These are phyloP conservation scores for Sesia apiformis DNA, from an alignment of 2,888 invertebrate species.

Conservation along the genomic window DNA sequence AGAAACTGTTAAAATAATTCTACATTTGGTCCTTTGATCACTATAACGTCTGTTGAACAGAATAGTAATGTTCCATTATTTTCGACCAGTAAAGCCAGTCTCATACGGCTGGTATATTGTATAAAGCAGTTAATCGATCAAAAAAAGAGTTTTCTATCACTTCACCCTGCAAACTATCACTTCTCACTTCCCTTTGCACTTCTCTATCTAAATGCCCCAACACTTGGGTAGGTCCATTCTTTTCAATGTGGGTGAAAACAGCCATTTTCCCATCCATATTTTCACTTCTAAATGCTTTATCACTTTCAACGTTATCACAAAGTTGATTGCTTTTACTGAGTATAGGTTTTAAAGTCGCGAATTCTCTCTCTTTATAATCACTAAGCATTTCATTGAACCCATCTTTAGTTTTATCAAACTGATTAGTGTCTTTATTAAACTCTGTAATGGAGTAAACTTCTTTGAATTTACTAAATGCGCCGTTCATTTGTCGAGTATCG, in stretches of 20 bases:
- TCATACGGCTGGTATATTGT: conserved; percentile 52
- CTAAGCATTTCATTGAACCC: conserved; percentile 11
- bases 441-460: conserved; percentile 25
- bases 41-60: no score
- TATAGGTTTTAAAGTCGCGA: conserved; percentile 26
- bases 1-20: no score
- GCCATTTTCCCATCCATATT: conserved; percentile 56
- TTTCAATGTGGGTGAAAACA: conserved; percentile 44
- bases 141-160: conserved; percentile 44
- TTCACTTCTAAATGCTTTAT: conserved; percentile 22
- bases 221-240: conserved; percentile 27
- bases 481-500: conserved; percentile 21
- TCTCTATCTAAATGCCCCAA: conserved; percentile 34
- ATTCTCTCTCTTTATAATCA: conserved; percentile 29
- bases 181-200: conserved; percentile 21
- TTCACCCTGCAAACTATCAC: conserved; percentile 32
- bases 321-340: not conserved
- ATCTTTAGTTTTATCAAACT: conserved; percentile 12
- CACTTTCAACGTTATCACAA: conserved; percentile 14
- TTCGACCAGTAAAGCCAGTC: not conserved
- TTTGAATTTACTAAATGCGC: conserved; percentile 32
- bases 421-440: conserved; percentile 16
- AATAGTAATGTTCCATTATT: no score
- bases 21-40: no score
- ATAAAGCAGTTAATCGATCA: conserved; percentile 49